These are phyloP conservation scores for Ostrea denselamellosa DNA, from an alignment of 1,140 invertebrate species.

Conservation along the genomic window DNA sequence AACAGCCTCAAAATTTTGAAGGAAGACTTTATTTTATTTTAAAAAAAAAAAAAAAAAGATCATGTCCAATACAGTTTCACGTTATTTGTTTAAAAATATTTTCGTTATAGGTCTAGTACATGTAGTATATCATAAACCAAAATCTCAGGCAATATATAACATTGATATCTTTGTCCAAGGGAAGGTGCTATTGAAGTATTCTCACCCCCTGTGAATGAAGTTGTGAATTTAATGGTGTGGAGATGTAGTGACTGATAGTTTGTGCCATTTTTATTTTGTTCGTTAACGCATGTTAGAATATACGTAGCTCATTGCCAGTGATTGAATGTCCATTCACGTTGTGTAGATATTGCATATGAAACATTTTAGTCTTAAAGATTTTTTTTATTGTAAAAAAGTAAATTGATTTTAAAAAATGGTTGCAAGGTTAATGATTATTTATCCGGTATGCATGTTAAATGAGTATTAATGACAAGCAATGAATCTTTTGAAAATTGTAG, in stretches of 20 bases:
- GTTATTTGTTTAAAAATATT: background rate
- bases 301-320: background rate
- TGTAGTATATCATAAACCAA: background rate
- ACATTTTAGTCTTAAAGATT: too few relatives aligned
- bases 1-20: too few relatives aligned
- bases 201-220: background rate
- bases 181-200: background rate
- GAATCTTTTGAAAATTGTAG: background rate
- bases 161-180: background rate
- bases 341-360: too few relatives aligned
- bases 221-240: background rate
- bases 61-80: too few relatives aligned
- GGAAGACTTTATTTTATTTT: too few relatives aligned
- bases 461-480: background rate
- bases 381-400: too few relatives aligned
- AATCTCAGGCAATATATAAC: slow-evolving; percentile 3
- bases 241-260: background rate
- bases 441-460: background rate
- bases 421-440: background rate
- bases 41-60: too few relatives aligned
- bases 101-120: background rate
- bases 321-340: too few relatives aligned
- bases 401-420: too few relatives aligned
- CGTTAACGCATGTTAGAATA: background rate
- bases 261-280: slow-evolving; percentile 4